Evolutionary conservation across 2,797 vertebrate genomes (phyloP).

Genomic region (Macroramphosus scolopax): DNA sequence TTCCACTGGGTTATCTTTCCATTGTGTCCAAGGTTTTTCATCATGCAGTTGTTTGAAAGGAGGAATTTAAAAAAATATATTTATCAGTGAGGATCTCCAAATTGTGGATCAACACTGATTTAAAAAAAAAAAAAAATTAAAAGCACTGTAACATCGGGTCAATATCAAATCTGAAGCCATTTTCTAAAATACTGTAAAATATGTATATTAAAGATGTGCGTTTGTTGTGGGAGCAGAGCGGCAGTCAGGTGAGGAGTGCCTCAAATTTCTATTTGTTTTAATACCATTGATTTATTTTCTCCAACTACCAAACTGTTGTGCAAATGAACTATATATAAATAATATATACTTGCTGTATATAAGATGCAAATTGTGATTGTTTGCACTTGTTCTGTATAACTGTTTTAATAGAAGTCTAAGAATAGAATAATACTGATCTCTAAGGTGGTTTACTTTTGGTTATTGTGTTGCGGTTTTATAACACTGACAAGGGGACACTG

Average conservation of each 20-base stretch:
- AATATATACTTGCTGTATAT: conserved; percentile 89
- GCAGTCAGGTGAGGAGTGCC: conserved; percentile 66
- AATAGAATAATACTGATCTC: conserved; percentile 71
- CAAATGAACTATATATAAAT: conserved; percentile 69
- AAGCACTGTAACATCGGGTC: conserved; percentile 63
- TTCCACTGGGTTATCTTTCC: conserved; percentile 49
- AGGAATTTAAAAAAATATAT: conserved; percentile 35
- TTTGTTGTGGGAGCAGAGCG: conserved; percentile 73
- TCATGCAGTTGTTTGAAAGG: conserved; percentile 64
- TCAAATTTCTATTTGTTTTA: conserved; percentile 73
- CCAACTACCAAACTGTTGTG: conserved; percentile 85
- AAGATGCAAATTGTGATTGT: conserved; percentile 91
- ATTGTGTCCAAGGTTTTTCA: conserved; percentile 64
- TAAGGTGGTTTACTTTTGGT: conserved; percentile 53
- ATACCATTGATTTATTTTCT: conserved; percentile 72
- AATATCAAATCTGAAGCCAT: conserved; percentile 78
- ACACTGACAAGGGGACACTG: conserved; percentile 24
- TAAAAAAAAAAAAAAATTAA: conserved; percentile 54
- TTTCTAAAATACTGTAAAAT: conserved; percentile 82
- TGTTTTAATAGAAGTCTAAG: conserved; percentile 92
- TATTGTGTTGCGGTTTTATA: conserved; percentile 41
- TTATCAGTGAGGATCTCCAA: conserved; percentile 53
- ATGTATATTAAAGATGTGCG: conserved; percentile 80
- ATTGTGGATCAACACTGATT: conserved; percentile 62
- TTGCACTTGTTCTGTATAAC: conserved; percentile 94